Percentiles rank a stretch among this genome's conserved stretches.
These are phyloP conservation scores for Asbolus verrucosus DNA, from an alignment of 1,140 invertebrate genomes.

Conservation along the genomic window DNA sequence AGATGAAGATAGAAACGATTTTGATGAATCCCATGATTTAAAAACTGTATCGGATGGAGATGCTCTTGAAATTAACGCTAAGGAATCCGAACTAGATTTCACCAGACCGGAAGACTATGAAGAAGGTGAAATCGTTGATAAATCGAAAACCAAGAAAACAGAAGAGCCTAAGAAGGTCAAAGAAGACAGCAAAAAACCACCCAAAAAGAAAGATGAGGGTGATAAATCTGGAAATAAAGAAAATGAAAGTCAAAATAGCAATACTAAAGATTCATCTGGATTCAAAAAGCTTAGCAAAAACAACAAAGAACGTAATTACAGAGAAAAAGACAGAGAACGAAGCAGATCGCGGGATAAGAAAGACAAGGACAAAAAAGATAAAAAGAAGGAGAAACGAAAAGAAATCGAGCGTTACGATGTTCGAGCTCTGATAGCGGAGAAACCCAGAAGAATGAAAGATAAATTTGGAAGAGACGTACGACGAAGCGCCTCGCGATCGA, in stretches of 20 bases:
- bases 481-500: constrained; percentile 60
- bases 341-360: constrained; percentile 59
- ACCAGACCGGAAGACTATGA: constrained; percentile 64
- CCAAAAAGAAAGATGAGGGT: constrained; percentile 61
- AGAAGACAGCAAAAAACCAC: constrained; percentile 63
- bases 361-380: constrained; percentile 63
- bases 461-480: constrained; percentile 82
- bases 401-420: constrained; percentile 87
- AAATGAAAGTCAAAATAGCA: constrained; percentile 63
- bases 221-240: constrained; percentile 63
- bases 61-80: constrained; percentile 64
- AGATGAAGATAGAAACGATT: constrained; percentile 72
- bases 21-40: constrained; percentile 68
- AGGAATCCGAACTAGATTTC: constrained; percentile 64
- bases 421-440: constrained; percentile 79
- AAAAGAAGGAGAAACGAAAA: constrained; percentile 79
- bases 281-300: constrained; percentile 87
- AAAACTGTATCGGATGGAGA: constrained; percentile 63
- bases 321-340: constrained; percentile 70
- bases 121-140: constrained; percentile 71
- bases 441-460: constrained; percentile 76
- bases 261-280: constrained; percentile 66
- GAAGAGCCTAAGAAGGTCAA: constrained; percentile 57
- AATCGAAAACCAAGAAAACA: constrained; percentile 66
- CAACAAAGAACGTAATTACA: constrained; percentile 84